These are phyloP conservation scores for Atopsyche davidsoni DNA, from an alignment of 1,140 invertebrate genomes.

Conservation along the genomic window DNA sequence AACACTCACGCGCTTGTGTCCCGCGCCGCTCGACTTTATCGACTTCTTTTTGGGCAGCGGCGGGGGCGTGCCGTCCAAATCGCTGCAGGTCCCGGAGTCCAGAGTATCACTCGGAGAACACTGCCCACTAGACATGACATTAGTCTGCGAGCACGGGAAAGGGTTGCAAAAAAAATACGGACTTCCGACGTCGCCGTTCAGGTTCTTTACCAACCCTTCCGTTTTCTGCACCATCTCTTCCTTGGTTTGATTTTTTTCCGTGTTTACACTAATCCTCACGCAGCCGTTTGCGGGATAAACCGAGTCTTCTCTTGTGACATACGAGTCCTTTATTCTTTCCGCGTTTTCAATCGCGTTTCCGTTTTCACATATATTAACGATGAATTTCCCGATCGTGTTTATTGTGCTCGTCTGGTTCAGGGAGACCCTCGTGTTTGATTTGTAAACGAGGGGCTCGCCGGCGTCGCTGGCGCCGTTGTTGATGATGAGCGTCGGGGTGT, in stretches of 20 bases:
- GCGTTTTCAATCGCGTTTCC: slow-evolving; percentile 25
- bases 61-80: slow-evolving; percentile 67
- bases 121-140: slow-evolving; percentile 66
- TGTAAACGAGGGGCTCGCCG: slow-evolving; percentile 3
- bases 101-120: slow-evolving; percentile 70
- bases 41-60: slow-evolving; percentile 62
- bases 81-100: slow-evolving; percentile 77
- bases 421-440: slow-evolving; percentile 24
- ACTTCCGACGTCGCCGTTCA: slow-evolving; percentile 30
- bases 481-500: slow-evolving; percentile 28
- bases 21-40: slow-evolving; percentile 42
- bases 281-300: slow-evolving; percentile 29
- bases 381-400: slow-evolving; percentile 34
- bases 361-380: slow-evolving; percentile 33
- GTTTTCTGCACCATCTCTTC: slow-evolving; percentile 32
- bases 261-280: slow-evolving; percentile 47
- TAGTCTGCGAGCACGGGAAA: slow-evolving; percentile 44
- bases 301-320: slow-evolving; percentile 9
- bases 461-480: slow-evolving; percentile 35
- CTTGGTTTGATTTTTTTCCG: slow-evolving; percentile 15
- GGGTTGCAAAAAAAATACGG: slow-evolving; percentile 52
- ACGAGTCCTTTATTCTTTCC: no score
- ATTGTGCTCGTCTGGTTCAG: slow-evolving; percentile 22
- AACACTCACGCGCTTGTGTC: slow-evolving; percentile 40
- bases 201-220: slow-evolving; percentile 27